Conservation (phyloP, 2,888 invertebrate genomes). For the Alsophila aescularia region DNA sequence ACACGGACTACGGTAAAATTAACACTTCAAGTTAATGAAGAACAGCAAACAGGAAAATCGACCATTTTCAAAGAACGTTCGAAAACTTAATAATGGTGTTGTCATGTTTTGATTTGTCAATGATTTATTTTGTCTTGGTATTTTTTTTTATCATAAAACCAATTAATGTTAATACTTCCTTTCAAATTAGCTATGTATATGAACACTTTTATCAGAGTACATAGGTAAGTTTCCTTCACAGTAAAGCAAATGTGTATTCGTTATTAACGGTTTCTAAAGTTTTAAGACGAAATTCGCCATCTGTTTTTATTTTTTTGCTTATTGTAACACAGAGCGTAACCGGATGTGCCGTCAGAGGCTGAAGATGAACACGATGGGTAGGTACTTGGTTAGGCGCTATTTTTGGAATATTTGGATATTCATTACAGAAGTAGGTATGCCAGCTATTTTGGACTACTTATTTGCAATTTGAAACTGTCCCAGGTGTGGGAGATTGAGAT, state of each 20-base stretch:
- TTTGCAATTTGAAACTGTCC: slow-evolving; percentile 80
- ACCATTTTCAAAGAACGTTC: slow-evolving; percentile 77
- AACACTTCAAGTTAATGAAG: slow-evolving; percentile 78
- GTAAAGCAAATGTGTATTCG: too few relatives aligned
- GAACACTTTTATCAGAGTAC: too few relatives aligned
- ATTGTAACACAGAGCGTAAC: slow-evolving; percentile 54
- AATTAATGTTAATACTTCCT: too few relatives aligned
- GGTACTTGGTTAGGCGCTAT: slow-evolving; percentile 79
- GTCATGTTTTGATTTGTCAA: not conserved
- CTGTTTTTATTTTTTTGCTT: slow-evolving; percentile 7
- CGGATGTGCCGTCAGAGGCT: slow-evolving; percentile 65
- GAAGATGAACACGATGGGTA: slow-evolving; percentile 46
- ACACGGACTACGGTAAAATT: slow-evolving; percentile 73
- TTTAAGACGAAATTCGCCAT: slow-evolving; percentile 3
- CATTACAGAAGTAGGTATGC: slow-evolving; percentile 60
- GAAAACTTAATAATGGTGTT: slow-evolving; percentile 40
- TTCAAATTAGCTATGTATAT: too few relatives aligned
- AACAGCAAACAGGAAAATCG: slow-evolving; percentile 83
- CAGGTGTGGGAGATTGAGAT: slow-evolving; percentile 51
- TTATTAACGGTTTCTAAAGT: not conserved
- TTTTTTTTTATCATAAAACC: too few relatives aligned
- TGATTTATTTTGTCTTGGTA: too few relatives aligned
- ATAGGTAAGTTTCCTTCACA: too few relatives aligned
- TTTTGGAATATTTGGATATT: slow-evolving; percentile 75
- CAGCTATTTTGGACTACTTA: slow-evolving; percentile 78